A percentile compares a stretch with the other conserved stretches of the same genome.
Evolutionary conservation across 2,113 vertebrate species (phyloP).

Genomic region (Microcebus ravelobensis): DNA sequence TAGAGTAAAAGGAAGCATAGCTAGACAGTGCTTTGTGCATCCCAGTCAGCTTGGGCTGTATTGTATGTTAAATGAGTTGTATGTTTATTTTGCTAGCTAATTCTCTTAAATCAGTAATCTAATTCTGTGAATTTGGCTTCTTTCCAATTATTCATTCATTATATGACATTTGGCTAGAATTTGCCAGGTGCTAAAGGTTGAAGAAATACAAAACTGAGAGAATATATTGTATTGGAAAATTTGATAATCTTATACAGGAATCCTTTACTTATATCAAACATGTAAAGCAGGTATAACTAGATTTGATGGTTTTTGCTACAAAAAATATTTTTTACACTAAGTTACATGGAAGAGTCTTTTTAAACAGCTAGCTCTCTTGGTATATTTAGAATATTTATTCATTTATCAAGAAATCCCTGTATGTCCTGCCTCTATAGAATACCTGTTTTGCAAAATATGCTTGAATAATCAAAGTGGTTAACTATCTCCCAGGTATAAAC

Average conservation of each 20-base stretch:
- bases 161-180: slow-evolving; percentile 27
- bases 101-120: neutral
- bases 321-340: neutral
- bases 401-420: slow-evolving; percentile 18
- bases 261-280: neutral
- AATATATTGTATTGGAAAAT: neutral
- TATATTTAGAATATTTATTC: neutral
- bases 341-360: neutral
- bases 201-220: neutral
- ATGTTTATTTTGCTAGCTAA: slow-evolving; percentile 19
- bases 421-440: neutral
- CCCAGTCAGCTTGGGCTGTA: neutral
- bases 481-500: neutral
- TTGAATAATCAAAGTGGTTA: neutral
- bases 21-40: neutral
- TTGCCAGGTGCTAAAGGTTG: slow-evolving; percentile 10
- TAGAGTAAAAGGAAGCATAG: neutral
- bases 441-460: neutral
- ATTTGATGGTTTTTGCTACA: slow-evolving; percentile 24
- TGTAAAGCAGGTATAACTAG: neutral
- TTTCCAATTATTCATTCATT: slow-evolving; percentile 8
- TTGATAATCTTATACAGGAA: neutral
- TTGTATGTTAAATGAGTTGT: neutral
- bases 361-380: neutral
- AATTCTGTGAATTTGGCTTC: slow-evolving; percentile 17